Evolutionary conservation across 2,797 vertebrate genomes (phyloP).

Genomic region (Loris lydekkerianus): DNA sequence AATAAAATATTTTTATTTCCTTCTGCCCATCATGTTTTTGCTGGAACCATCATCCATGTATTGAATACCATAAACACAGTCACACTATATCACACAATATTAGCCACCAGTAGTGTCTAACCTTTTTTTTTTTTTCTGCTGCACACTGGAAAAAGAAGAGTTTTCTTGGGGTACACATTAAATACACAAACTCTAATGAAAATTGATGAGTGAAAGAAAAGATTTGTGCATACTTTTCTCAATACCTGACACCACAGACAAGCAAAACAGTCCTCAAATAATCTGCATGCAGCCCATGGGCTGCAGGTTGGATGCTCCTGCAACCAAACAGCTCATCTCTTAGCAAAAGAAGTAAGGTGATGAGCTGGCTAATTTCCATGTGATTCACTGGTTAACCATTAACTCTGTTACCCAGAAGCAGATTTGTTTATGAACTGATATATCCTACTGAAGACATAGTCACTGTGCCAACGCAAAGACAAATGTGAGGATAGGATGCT

Average conservation of each 20-base stretch:
- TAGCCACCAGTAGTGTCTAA: not conserved
- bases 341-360: not conserved
- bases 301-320: too few species aligned
- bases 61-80: not conserved
- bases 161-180: too few species aligned
- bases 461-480: not conserved
- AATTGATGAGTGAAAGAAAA: too few species aligned
- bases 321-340: not conserved
- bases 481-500: not conserved
- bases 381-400: constrained; percentile 27
- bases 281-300: too few species aligned
- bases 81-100: not conserved
- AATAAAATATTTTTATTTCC: constrained; percentile 35
- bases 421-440: constrained; percentile 9
- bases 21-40: not conserved
- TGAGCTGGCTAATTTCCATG: not conserved
- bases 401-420: not conserved
- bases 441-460: not conserved
- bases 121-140: too few species aligned
- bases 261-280: too few species aligned
- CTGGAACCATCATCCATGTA: not conserved
- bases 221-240: too few species aligned
- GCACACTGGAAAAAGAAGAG: too few species aligned
- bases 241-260: too few species aligned
- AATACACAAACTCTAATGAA: too few species aligned